Base-by-base conservation (phyloP, 2,113 vertebrate genomes). In the Athene noctua region DNA sequence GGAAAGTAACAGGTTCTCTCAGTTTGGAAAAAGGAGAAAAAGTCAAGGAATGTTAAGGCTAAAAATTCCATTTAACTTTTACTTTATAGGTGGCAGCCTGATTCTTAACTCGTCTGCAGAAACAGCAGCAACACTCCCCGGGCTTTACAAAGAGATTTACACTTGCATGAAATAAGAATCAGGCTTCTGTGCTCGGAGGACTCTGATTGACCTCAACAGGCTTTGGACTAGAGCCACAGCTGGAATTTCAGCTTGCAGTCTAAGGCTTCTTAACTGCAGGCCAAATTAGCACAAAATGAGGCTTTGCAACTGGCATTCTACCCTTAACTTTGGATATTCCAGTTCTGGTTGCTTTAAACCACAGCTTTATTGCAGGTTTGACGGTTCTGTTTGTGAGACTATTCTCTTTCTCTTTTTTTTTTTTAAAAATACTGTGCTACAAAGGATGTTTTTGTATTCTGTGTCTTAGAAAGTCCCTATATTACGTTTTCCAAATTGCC, bases 281-380 rank as follows among this genome's bases (percentile, higher is more conserved):
- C 91, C 94, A 97, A 96, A 95, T 90, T 85, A 94, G 88, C 57
- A 1, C 83, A 96, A 95, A 94, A 96, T 93, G 94, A 97, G 88
- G 84, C 89, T 92, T 92, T 93, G 75, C 77, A 88, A 85, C 75
- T 92, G 91, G 80, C 57, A 70, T 84, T 94, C 92, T 87, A 96
- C 80, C 93, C 94, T 97, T 95, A 97, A 85, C 86, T 95, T 95
- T 52, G 90, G 91, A 92, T 96, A 87, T 93, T 97, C 97, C 89
- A 96, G 96, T 95, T 96, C 92, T 97, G 87, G 93, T 94, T 94
- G 89, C 92, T 97, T 96, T 86, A 97, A 98, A 95, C 68, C 78
- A 92, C 74, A 71, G 44, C 81, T 90, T 88, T 72, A 96, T 90
- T 94, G 95, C 96, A 91, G 96, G 91, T 97, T 96, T 94, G 87